phyloP scores from a whole-genome alignment of 1,140 invertebrate species.

The Drosophila serrata region DNA sequence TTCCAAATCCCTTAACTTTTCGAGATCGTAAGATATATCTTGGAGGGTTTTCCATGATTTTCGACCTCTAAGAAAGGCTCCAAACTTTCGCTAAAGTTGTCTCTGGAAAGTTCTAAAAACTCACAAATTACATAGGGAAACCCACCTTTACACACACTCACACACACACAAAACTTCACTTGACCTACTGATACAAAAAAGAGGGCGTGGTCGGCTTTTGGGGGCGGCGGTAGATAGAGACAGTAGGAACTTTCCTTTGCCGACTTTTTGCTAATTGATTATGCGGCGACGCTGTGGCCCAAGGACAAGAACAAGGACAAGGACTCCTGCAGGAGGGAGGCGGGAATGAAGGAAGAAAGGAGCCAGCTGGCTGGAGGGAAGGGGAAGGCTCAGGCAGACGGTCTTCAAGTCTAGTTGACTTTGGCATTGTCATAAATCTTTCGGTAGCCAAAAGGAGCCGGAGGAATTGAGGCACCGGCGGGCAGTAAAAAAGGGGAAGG shows the following conservation, averaged over 20 bases:
- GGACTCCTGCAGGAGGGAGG: conserved; percentile 10
- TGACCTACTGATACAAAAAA: conserved; percentile 38
- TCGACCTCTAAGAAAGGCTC: not conserved
- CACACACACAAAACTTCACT: conserved; percentile 5
- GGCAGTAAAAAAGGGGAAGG: conserved; percentile 4
- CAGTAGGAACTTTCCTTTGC: conserved; percentile 28
- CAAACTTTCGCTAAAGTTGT: conserved; percentile 1
- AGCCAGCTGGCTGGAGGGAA: not conserved
- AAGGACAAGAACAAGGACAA: conserved; percentile 43
- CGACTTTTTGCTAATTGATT: conserved; percentile 45
- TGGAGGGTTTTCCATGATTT: not conserved
- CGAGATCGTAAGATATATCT: too few relatives aligned
- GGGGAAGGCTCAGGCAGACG: conserved; percentile 18
- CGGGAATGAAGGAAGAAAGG: not conserved
- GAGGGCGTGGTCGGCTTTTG: conserved; percentile 17
- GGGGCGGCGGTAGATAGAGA: conserved; percentile 8
- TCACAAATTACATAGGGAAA: conserved; percentile 1
- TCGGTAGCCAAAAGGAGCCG: conserved; percentile 33
- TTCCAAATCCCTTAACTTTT: fast-evolving
- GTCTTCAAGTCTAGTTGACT: conserved; percentile 55
- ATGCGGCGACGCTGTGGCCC: conserved; percentile 42
- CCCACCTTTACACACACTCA: not conserved
- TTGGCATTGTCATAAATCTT: conserved; percentile 49
- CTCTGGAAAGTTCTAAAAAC: not conserved
- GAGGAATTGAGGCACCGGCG: not conserved